Evolutionary conservation across 2,888 invertebrate genomes (phyloP).

Genomic region (Fragum fragum): DNA sequence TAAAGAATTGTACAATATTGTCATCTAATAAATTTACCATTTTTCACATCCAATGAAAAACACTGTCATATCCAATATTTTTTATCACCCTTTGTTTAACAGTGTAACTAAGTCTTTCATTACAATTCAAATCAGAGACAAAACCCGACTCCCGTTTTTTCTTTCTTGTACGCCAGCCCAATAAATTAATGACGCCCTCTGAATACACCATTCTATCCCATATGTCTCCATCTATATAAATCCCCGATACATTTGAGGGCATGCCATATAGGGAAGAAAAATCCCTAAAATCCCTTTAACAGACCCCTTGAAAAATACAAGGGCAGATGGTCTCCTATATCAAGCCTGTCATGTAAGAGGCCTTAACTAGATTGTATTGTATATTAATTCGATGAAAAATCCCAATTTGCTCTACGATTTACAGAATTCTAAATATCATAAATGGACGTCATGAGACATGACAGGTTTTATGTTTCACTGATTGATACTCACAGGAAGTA

Average conservation of each 20-base stretch:
- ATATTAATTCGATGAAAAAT: slow-evolving; percentile 63
- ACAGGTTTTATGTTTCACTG: slow-evolving; percentile 3
- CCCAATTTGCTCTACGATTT: slow-evolving; percentile 34
- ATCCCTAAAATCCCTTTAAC: slow-evolving; percentile 15
- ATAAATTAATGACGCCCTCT: slow-evolving; percentile 26
- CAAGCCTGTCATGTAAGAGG: slow-evolving; percentile 49
- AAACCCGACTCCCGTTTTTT: background rate
- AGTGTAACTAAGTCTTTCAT: slow-evolving; percentile 23
- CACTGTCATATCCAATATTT: slow-evolving; percentile 13
- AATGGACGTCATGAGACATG: slow-evolving; percentile 21
- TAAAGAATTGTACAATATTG: too few relatives aligned
- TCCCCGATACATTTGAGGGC: slow-evolving; percentile 36
- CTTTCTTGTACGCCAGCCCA: slow-evolving; percentile 6
- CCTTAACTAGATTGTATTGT: slow-evolving; percentile 61
- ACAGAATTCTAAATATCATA: slow-evolving; percentile 49
- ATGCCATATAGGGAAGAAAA: background rate
- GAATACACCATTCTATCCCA: slow-evolving; percentile 26
- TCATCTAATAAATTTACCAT: slow-evolving; percentile 24
- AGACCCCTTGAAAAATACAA: slow-evolving; percentile 41
- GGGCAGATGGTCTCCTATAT: slow-evolving; percentile 59
- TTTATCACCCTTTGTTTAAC: slow-evolving; percentile 32
- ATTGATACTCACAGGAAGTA: slow-evolving; percentile 13
- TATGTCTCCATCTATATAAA: slow-evolving; percentile 38
- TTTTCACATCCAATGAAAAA: slow-evolving; percentile 15
- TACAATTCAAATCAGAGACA: slow-evolving; percentile 13